These are phyloP conservation scores for Lacanobia wlatinum DNA, from an alignment of 2,888 invertebrate genomes.

Conservation along the genomic window DNA sequence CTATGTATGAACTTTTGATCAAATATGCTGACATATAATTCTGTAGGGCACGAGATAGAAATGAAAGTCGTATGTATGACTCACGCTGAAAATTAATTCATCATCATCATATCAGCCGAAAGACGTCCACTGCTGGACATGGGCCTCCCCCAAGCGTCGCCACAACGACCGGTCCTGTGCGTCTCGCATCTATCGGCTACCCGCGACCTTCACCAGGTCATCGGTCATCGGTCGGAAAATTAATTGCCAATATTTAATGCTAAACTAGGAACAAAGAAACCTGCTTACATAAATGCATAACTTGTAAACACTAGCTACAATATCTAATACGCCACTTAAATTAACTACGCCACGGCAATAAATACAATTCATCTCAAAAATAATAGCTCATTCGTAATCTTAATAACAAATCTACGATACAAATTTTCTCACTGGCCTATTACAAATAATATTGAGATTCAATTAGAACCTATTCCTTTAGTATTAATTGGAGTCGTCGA, in stretches of 20 bases:
- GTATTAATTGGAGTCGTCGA: constrained; percentile 73
- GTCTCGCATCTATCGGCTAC: too few species aligned
- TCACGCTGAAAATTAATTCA: neutral
- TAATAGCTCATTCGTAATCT: constrained; percentile 83
- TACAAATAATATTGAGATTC: constrained; percentile 83
- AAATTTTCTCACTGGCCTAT: constrained; percentile 81
- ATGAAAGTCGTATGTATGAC: neutral
- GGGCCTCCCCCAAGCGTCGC: too few species aligned
- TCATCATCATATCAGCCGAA: too few species aligned
- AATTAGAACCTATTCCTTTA: constrained; percentile 80
- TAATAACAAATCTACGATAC: constrained; percentile 85
- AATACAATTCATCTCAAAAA: constrained; percentile 70
- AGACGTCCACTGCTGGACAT: too few species aligned
- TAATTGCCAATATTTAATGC: neutral
- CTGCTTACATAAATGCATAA: neutral
- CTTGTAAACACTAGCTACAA: constrained; percentile 8
- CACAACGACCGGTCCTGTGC: too few species aligned
- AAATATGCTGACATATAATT: too few species aligned
- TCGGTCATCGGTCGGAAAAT: too few species aligned
- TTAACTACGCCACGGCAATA: constrained; percentile 54
- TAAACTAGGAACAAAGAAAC: neutral
- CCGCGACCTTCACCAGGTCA: too few species aligned
- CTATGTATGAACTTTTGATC: too few species aligned
- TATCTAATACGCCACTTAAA: constrained; percentile 54
- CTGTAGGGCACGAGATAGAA: too few species aligned